Percentiles rank a stretch among this genome's conserved stretches.
Conservation (phyloP, 1,140 invertebrate genomes). For the Formica exsecta region DNA sequence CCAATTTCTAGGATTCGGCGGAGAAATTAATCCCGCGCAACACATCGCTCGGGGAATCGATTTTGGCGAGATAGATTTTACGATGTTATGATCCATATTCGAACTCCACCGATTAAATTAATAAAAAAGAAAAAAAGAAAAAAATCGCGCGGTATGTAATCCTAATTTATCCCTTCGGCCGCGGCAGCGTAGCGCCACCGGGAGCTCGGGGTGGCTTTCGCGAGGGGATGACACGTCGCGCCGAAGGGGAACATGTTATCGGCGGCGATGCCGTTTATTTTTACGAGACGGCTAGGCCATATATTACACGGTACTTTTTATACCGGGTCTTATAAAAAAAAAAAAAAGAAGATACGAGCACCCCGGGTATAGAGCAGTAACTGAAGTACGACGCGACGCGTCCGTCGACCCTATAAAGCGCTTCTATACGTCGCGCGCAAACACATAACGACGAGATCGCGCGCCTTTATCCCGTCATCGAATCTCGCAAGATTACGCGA, state of each 20-base stretch:
- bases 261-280: constrained; percentile 64
- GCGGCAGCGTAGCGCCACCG: constrained; percentile 3
- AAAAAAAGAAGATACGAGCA: constrained; percentile 52
- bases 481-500: constrained; percentile 47
- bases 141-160: constrained; percentile 31
- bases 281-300: constrained; percentile 71
- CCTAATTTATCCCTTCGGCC: constrained; percentile 51
- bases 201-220: constrained; percentile 41
- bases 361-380: constrained; percentile 1
- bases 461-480: constrained; percentile 63
- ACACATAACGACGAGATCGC: constrained; percentile 51
- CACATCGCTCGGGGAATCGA: neutral
- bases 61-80: constrained; percentile 10
- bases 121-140: neutral
- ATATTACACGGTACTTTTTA: constrained; percentile 64
- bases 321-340: constrained; percentile 61
- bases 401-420: constrained; percentile 56
- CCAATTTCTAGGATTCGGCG: neutral
- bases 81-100: neutral
- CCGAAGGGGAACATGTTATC: constrained; percentile 68
- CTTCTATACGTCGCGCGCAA: constrained; percentile 32
- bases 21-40: neutral
- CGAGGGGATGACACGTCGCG: constrained; percentile 60
- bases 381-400: constrained; percentile 40
- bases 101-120: constrained; percentile 48